A percentile compares a stretch with the other conserved stretches of the same genome.
Conservation (phyloP, 1,140 invertebrate genomes). For the Leguminivora glycinivorella region DNA sequence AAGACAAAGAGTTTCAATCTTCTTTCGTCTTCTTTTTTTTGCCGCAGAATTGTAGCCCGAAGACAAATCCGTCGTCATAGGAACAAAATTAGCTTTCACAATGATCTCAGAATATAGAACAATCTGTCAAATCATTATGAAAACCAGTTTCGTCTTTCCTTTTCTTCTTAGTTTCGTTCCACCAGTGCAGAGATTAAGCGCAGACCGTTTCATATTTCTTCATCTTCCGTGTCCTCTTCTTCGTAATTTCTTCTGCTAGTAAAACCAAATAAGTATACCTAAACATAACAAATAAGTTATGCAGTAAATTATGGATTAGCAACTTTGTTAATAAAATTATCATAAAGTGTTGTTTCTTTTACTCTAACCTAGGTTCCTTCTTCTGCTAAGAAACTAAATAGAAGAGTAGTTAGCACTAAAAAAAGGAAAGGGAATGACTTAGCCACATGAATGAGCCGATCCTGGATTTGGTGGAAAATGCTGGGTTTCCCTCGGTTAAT, state of each 20-base stretch:
- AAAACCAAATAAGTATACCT: constrained; percentile 19
- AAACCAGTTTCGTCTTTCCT: constrained; percentile 90
- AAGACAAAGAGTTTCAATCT: not conserved
- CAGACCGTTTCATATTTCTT: not conserved
- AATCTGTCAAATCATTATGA: constrained; percentile 95
- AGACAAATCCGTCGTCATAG: constrained; percentile 49
- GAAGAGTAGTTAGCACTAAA: no score
- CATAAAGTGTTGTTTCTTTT: no score
- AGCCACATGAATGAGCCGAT: no score
- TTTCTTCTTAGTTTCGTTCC: constrained; percentile 48
- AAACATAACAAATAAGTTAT: no score
- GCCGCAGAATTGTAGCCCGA: not conserved
- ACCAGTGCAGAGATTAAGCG: constrained; percentile 13
- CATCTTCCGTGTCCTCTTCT: constrained; percentile 1
- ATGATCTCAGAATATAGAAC: constrained; percentile 92
- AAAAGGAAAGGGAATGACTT: no score
- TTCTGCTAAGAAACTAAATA: no score
- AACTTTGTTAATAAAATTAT: no score
- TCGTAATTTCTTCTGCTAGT: not conserved
- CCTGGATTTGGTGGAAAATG: no score
- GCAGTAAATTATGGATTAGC: no score
- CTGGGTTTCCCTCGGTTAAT: not conserved
- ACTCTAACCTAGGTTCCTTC: no score
- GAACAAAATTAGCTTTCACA: constrained; percentile 96
- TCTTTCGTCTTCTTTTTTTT: constrained; percentile 5